These are phyloP conservation scores for Temnothorax rugatulus DNA, from an alignment of 2,888 invertebrate species.

Conservation along the genomic window DNA sequence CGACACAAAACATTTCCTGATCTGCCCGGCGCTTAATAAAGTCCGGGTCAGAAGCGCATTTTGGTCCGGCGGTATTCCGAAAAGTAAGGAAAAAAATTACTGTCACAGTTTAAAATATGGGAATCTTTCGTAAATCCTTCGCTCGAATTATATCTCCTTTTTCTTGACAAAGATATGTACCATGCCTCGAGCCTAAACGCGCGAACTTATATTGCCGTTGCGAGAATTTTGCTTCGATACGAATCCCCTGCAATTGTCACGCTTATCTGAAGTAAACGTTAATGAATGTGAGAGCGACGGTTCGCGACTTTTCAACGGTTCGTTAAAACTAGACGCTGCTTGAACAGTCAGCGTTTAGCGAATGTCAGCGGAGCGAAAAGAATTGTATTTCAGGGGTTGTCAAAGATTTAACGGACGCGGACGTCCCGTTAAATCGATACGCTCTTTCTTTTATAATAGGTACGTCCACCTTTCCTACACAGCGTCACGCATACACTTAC, in stretches of 20 bases:
- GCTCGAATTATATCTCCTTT: not conserved
- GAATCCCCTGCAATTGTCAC: not conserved
- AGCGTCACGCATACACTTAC: not conserved
- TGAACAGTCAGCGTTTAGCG: conserved; percentile 11
- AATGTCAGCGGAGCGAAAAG: conserved; percentile 19
- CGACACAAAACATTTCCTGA: conserved; percentile 37
- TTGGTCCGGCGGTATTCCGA: not conserved
- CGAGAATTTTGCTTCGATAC: not conserved
- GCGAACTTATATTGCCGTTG: not conserved
- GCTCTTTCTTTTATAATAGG: conserved; percentile 20
- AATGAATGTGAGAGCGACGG: conserved; percentile 28
- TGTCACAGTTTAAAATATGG: not conserved
- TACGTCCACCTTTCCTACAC: conserved; percentile 26
- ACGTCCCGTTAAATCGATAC: conserved; percentile 41
- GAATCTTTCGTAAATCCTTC: not conserved
- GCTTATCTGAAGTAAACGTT: conserved; percentile 17
- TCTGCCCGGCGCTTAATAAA: conserved; percentile 18
- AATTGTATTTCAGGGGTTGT: conserved; percentile 49
- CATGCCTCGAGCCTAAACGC: not conserved
- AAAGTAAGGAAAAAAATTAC: conserved; percentile 12
- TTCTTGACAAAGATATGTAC: not conserved
- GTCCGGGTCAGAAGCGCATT: not conserved
- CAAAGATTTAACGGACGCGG: conserved; percentile 37
- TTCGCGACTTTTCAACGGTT: not conserved
- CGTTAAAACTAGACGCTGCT: conserved; percentile 15